Conservation (phyloP, 2,888 invertebrate genomes). For the Phyllotreta cruciferae region DNA sequence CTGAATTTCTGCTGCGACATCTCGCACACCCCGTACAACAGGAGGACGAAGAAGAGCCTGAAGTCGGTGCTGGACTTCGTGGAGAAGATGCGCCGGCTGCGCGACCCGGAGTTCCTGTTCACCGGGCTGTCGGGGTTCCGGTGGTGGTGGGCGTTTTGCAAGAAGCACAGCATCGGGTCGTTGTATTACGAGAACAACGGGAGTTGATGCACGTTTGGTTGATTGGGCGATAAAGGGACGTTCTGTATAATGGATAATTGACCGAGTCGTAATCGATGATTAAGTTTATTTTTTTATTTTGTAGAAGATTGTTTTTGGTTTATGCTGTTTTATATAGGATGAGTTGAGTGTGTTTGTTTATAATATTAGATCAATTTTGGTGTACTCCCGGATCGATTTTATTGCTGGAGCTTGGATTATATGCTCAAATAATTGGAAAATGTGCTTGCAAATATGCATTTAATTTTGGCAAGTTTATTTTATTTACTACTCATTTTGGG, state of each 20-base stretch:
- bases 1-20: constrained; percentile 79
- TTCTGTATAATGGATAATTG: not conserved
- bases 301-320: too few relatives aligned
- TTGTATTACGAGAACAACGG: constrained; percentile 62
- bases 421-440: too few relatives aligned
- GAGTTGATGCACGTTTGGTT: too few relatives aligned
- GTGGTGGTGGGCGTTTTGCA: constrained; percentile 87
- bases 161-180: constrained; percentile 78
- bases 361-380: too few relatives aligned
- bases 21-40: constrained; percentile 72
- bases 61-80: constrained; percentile 70
- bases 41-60: constrained; percentile 74
- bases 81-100: constrained; percentile 66
- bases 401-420: too few relatives aligned
- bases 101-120: constrained; percentile 72
- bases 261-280: not conserved
- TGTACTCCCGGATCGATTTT: too few relatives aligned
- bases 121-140: constrained; percentile 75
- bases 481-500: too few relatives aligned
- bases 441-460: too few relatives aligned
- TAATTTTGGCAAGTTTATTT: too few relatives aligned
- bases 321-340: too few relatives aligned
- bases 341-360: too few relatives aligned
- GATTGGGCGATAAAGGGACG: constrained; percentile 24
- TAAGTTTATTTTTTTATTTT: not conserved